Percentiles rank a stretch among this genome's conserved stretches.
Conservation (phyloP, 1,140 invertebrate genomes). For the Phortica variegata region DNA sequence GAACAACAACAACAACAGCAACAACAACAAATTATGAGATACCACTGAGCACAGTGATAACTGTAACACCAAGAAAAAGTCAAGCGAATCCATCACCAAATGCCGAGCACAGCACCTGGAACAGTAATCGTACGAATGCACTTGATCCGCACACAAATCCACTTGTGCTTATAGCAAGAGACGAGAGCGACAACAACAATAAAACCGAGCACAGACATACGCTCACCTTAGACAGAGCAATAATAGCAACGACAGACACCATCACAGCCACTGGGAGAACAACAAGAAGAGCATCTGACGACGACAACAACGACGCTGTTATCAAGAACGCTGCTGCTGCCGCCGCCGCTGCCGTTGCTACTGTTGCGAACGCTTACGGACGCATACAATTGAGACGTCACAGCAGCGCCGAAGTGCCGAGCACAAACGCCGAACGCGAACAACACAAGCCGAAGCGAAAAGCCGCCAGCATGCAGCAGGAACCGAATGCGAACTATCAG, state of each 20-base stretch:
- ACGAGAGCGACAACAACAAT: conserved; percentile 2
- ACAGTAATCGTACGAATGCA: conserved; percentile 18
- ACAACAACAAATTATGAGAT: too few species aligned
- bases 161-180: too few species aligned
- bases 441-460: conserved; percentile 29
- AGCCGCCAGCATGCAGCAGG: conserved; percentile 54
- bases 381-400: conserved; percentile 33
- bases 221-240: conserved; percentile 33
- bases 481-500: conserved; percentile 56
- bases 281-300: conserved; percentile 2
- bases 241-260: conserved; percentile 4
- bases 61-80: conserved; percentile 5
- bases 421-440: conserved; percentile 6
- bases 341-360: background rate
- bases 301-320: background rate
- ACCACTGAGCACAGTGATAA: conserved; percentile 2
- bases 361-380: background rate
- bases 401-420: conserved; percentile 45
- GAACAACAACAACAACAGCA: background rate
- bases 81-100: conserved; percentile 6
- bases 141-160: conserved; percentile 6
- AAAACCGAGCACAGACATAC: conserved; percentile 28
- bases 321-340: too few species aligned
- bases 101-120: conserved; percentile 1
- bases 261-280: background rate